Evolutionary conservation across 2,797 vertebrate genomes (phyloP).

Genomic region (Spheniscus humboldti): DNA sequence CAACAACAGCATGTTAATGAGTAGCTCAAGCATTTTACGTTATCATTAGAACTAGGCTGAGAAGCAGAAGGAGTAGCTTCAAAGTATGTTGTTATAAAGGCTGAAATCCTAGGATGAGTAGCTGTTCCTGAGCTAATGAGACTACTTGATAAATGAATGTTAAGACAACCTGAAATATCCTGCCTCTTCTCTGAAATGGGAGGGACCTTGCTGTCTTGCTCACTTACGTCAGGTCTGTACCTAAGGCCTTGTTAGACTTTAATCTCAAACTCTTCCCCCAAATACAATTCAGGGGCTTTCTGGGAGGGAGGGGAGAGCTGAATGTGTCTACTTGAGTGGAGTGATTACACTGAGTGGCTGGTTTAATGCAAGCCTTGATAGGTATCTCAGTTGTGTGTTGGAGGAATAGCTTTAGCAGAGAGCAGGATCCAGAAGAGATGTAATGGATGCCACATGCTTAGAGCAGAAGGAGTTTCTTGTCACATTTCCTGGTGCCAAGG

Average conservation of each 20-base stretch:
- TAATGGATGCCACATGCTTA: neutral
- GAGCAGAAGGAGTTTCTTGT: neutral
- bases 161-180: neutral
- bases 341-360: neutral
- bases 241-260: neutral
- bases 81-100: neutral
- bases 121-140: neutral
- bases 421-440: neutral
- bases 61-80: neutral
- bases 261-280: neutral
- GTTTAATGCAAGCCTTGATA: neutral
- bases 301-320: neutral
- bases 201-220: neutral
- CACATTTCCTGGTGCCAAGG: neutral
- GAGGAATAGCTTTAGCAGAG: neutral
- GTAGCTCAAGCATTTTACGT: neutral
- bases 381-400: neutral
- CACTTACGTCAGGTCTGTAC: neutral
- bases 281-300: neutral
- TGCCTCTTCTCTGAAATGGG: neutral
- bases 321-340: neutral
- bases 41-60: neutral
- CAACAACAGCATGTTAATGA: neutral
- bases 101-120: neutral
- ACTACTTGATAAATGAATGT: neutral